Conservation (phyloP, 2,113 vertebrate species). For the Hippoglossus stenolepis region DNA sequence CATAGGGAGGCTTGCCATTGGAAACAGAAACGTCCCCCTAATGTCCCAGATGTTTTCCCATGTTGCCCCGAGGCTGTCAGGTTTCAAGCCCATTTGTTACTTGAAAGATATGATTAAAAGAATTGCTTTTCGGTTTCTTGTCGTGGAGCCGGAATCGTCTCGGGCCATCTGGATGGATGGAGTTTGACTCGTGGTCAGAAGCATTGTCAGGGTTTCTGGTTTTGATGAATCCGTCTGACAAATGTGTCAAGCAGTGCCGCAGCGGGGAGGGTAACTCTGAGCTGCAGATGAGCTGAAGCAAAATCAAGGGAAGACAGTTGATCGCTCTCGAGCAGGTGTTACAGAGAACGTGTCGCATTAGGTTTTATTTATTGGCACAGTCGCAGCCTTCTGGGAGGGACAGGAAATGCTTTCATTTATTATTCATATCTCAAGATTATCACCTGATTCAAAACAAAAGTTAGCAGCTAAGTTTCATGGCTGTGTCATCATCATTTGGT, state of each 20-base stretch:
- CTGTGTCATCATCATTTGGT: no score
- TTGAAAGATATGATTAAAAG: conserved; percentile 4
- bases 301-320: conserved; percentile 18
- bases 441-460: neutral
- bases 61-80: conserved; percentile 4
- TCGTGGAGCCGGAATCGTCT: neutral
- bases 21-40: conserved; percentile 22
- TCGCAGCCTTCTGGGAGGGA: neutral
- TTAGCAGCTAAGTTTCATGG: no score
- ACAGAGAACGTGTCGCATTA: conserved; percentile 4
- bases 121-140: conserved; percentile 28
- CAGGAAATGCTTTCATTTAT: no score
- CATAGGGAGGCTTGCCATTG: conserved; percentile 11
- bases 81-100: conserved; percentile 33
- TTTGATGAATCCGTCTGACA: conserved; percentile 51
- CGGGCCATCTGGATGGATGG: neutral
- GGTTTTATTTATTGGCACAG: neutral
- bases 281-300: conserved; percentile 14
- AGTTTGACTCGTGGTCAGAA: conserved; percentile 28
- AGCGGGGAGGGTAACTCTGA: neutral
- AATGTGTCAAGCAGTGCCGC: neutral
- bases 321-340: conserved; percentile 30
- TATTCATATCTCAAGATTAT: conserved; percentile 3
- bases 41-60: conserved; percentile 19
- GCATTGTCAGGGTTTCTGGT: conserved; percentile 11